phyloP scores from a whole-genome alignment of 1,140 invertebrate species.

The Platyura marginata region DNA sequence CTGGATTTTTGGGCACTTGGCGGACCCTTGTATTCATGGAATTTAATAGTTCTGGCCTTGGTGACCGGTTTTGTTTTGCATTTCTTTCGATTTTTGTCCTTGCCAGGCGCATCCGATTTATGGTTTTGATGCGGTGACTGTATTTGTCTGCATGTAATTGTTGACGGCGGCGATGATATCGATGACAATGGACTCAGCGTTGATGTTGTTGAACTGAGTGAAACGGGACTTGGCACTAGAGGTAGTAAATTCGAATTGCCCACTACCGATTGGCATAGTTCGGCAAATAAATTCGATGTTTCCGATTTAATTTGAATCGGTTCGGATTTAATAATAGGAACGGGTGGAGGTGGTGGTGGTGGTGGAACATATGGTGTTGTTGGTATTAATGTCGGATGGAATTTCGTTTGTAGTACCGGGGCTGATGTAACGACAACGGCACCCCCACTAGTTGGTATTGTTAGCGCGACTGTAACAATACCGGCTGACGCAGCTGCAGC shows the following conservation, averaged over 20 bases:
- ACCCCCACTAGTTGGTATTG: slow-evolving; percentile 23
- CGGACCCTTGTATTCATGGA: slow-evolving; percentile 96
- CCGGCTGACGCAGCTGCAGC: slow-evolving; percentile 16
- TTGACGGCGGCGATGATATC: slow-evolving; percentile 27
- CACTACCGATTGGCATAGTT: slow-evolving; percentile 37
- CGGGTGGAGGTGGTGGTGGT: slow-evolving; percentile 27
- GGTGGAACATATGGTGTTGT: slow-evolving; percentile 10
- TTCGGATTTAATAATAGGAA: slow-evolving; percentile 13
- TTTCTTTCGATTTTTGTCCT: slow-evolving; percentile 76
- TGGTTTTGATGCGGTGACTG: slow-evolving; percentile 27
- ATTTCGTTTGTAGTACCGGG: slow-evolving; percentile 8
- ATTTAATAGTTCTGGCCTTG: slow-evolving; percentile 87
- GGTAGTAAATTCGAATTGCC: slow-evolving; percentile 29
- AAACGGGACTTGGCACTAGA: slow-evolving; percentile 39
- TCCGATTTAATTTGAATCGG: slow-evolving; percentile 15
- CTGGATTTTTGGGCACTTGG: slow-evolving; percentile 61
- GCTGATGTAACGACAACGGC: slow-evolving; percentile 23
- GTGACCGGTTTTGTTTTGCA: slow-evolving; percentile 66
- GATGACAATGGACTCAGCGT: slow-evolving; percentile 54
- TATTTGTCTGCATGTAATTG: slow-evolving; percentile 24
- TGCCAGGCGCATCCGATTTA: slow-evolving; percentile 47
- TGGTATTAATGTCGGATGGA: slow-evolving; percentile 1
- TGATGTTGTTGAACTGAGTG: slow-evolving; percentile 38
- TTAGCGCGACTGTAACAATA: background rate
- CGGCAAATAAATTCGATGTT: slow-evolving; percentile 32